phyloP scores from a whole-genome alignment of 23 tunicate genomes.

The Ciona savignyi region DNA sequence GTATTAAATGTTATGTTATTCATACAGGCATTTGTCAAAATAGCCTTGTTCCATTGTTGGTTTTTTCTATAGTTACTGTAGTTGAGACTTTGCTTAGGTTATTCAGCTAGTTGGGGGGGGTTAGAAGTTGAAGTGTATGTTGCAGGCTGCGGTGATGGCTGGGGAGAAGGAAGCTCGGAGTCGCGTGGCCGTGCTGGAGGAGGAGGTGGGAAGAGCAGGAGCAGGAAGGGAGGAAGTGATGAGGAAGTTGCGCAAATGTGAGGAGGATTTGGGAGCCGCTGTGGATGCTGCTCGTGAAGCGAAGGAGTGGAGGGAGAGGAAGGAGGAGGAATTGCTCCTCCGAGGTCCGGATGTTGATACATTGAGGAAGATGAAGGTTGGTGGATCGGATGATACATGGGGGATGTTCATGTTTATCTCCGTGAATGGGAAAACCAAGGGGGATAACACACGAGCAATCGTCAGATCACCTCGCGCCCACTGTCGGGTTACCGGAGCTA shows the following conservation, averaged over 20 bases:
- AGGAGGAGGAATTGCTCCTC: conserved; percentile 23
- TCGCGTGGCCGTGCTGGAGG: conserved; percentile 18
- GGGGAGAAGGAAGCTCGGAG: conserved; percentile 29
- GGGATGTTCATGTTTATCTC: no score
- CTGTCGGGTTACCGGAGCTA: no score
- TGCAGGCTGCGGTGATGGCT: conserved; percentile 58
- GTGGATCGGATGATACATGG: no score
- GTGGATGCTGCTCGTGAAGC: conserved; percentile 19
- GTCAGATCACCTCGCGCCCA: no score
- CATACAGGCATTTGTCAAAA: no score
- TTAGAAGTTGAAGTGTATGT: no score
- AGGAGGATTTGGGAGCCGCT: conserved; percentile 25
- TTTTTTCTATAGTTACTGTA: no score
- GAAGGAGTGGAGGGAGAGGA: conserved; percentile 18
- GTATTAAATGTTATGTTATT: background rate
- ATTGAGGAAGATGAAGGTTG: conserved; percentile 44
- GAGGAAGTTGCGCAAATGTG: conserved; percentile 23
- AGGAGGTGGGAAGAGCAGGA: conserved; percentile 22
- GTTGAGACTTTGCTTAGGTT: no score
- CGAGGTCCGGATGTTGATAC: conserved; percentile 51
- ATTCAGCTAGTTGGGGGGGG: no score
- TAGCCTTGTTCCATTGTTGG: no score
- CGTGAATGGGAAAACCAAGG: no score
- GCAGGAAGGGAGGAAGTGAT: conserved; percentile 16
- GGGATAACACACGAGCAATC: no score